Evolutionary conservation across 2,113 vertebrate genomes (phyloP), one percentile per base, ranked within the genome.

Genomic region (Lethenteron reissneri): DNA sequence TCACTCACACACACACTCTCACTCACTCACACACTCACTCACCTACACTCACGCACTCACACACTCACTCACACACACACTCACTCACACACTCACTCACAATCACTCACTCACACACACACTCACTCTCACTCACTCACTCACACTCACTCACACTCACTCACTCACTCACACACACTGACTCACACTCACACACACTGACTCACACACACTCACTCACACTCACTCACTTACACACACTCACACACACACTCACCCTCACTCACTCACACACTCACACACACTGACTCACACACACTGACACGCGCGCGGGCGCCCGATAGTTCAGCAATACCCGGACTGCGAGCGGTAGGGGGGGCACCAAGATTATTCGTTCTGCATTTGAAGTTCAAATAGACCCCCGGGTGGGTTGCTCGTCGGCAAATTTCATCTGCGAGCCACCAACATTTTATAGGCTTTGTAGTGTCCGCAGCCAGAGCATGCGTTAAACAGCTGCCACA

Each of bases 71-170:
- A 64, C 60, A 64, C 60, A 64, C 60, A 3, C 3, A 64, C 60
- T 14, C 60, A 64, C 60, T 14, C 60, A 64, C 60, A 3, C 60
- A 64, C 60, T 3, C 60, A 64, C 60, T 14, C 60, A 64, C 60
- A 64, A 3, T 14, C 60, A 64, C 60, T 14, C 60, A 64, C 60
- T 14, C 60, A 62, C 60, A 62, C 60, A 62, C 60, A 62, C 60
- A 2, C 60, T 2, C 60, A 64, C 60, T 14, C 2, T 14, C 60
- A 64, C 60, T 14, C 60, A 64, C 60, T 14, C 60, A 64, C 60
- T 14, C 60, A 64, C 60, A 64, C 60, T 14, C 60, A 64, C 60
- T 14, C 60, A 64, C 60, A 64, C 60, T 14, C 60, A 64, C 60
- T 3, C 60, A 64, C 60, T 3, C 60, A 64, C 60, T 14, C 17